These are phyloP conservation scores for Drosophila oshimai DNA, from an alignment of 1,140 invertebrate genomes.

Conservation along the genomic window DNA sequence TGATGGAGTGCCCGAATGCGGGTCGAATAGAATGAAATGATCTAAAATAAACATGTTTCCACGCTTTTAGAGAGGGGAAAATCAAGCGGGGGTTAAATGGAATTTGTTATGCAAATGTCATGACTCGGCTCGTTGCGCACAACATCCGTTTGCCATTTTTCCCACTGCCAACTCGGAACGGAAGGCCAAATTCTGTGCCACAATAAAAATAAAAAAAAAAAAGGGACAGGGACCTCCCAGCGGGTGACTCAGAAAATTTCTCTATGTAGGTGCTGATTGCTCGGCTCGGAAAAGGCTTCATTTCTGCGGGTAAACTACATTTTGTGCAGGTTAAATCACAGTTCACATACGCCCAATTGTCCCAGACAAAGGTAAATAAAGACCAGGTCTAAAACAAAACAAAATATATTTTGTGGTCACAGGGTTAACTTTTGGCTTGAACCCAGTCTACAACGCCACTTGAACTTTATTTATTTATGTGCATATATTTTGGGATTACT, in stretches of 20 bases:
- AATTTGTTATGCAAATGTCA: slow-evolving; percentile 69
- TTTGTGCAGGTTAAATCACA: slow-evolving; percentile 29
- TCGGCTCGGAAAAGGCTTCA: slow-evolving; percentile 40
- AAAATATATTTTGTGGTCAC: slow-evolving; percentile 9
- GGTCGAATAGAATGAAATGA: slow-evolving; percentile 38
- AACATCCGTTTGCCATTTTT: slow-evolving; percentile 67
- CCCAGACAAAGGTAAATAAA: slow-evolving; percentile 51
- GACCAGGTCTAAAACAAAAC: slow-evolving; percentile 6
- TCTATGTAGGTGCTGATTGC: slow-evolving; percentile 55
- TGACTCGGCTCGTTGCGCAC: slow-evolving; percentile 66
- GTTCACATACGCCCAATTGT: slow-evolving; percentile 13
- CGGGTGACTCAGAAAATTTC: not conserved
- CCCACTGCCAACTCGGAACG: slow-evolving; percentile 27
- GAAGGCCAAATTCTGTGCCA: slow-evolving; percentile 33
- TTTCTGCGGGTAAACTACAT: slow-evolving; percentile 29
- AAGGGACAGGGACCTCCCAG: not conserved
- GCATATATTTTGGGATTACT: slow-evolving; percentile 41
- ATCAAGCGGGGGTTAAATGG: not conserved
- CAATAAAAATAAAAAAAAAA: too few species aligned
- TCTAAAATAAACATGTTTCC: slow-evolving; percentile 68
- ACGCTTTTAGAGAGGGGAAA: not conserved
- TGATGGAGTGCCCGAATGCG: slow-evolving; percentile 18
- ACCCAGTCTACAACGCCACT: not conserved
- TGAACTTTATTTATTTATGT: slow-evolving; percentile 49
- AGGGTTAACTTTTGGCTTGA: slow-evolving; percentile 45